Conservation (phyloP, 2,113 vertebrate species). For the Tiliqua scincoides region DNA sequence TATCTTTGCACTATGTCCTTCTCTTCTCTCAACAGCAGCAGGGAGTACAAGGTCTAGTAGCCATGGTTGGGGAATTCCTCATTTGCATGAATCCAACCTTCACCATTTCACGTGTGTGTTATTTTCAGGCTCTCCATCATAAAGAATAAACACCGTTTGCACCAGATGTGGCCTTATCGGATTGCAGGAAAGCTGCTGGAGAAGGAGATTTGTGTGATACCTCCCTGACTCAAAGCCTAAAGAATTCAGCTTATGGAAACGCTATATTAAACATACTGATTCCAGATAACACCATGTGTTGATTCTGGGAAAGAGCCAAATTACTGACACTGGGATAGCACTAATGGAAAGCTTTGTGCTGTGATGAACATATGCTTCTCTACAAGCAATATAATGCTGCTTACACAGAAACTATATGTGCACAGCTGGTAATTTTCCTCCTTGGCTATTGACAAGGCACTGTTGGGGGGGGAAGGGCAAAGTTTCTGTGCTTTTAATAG, state of each 20-base stretch:
- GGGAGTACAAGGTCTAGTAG: neutral
- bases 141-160: neutral
- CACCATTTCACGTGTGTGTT: neutral
- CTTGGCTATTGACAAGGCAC: neutral
- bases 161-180: slow-evolving; percentile 32
- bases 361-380: slow-evolving; percentile 60
- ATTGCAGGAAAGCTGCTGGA: neutral
- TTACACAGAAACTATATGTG: slow-evolving; percentile 14
- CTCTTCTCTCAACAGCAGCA: slow-evolving; percentile 5
- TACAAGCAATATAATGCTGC: slow-evolving; percentile 47
- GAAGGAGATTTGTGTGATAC: slow-evolving; percentile 41
- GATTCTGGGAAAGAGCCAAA: slow-evolving; percentile 60
- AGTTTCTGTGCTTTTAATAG: neutral
- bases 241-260: slow-evolving; percentile 34
- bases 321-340: slow-evolving; percentile 40
- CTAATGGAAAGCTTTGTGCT: slow-evolving; percentile 43
- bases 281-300: slow-evolving; percentile 50
- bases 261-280: slow-evolving; percentile 37
- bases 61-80: neutral
- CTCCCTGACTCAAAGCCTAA: slow-evolving; percentile 46
- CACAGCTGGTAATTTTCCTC: neutral
- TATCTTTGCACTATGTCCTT: neutral
- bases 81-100: slow-evolving; percentile 23
- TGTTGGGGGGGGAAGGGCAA: neutral
- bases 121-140: neutral